Evolutionary conservation across 1,140 invertebrate species (phyloP), one percentile per base, ranked within the genome.

Genomic region (Thereuonema tuberculata): DNA sequence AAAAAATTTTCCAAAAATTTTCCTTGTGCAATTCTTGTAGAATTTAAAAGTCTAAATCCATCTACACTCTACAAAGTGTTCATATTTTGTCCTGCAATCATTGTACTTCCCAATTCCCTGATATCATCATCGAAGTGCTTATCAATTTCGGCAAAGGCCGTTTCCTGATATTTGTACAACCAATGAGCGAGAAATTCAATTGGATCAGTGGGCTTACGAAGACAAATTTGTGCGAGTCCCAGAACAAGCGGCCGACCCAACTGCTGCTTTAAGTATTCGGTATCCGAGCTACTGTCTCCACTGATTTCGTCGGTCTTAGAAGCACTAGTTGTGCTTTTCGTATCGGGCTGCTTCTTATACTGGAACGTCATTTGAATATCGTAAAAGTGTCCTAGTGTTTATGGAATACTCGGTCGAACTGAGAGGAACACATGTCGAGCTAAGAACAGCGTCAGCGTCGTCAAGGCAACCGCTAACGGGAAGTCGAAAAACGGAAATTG

Each of bases 161-260:
- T 55, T 29, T 55, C 53, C 21, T 25, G 23, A 21, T 55, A 55
- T 55, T 29, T 3, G 21, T 55, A 55, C 23, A 55, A 28, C 24
- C 28, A 55, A 25, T 55, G 53, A 27, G 53, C 53, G 14, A 55
- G 23, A 28, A 55, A 55, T 29, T 55, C 53, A 5, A 55, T 55
- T 26, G 53, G 53, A 23, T 55, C 53, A 17, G 9, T 5, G 14
- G 53, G 53, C 27, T 55, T 55, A 14, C 23, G 12, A 12, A 55
- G 53, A 29, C 53, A 55, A 9, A 55, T 28, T 55, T 55, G 53
- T 9, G 53, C 53, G 3, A 55, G 27, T 14, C 53, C 53, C 3
- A 55, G 28, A 26, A 28, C 23, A 9, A 55, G 26, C 5, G 53
- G 25, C 9, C 17, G 24, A 12, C 53, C 53, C 26, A 55, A 15